These are phyloP conservation scores for Tetheella fluctuosa DNA, from an alignment of 2,888 invertebrate species.

Conservation along the genomic window DNA sequence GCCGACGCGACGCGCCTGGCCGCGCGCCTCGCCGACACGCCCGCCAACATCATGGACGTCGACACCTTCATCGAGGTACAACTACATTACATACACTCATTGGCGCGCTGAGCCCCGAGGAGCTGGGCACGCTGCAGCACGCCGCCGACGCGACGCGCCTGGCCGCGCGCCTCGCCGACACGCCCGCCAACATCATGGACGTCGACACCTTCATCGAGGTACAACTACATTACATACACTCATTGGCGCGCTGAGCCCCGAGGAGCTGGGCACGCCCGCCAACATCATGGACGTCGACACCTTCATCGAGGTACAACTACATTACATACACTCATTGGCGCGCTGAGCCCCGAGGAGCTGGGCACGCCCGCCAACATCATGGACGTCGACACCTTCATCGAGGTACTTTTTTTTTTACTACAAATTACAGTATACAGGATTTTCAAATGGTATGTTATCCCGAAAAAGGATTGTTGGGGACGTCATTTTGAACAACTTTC, in stretches of 20 bases:
- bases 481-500: no score
- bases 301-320: conserved; percentile 86
- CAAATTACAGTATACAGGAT: no score
- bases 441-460: no score
- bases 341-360: conserved; percentile 68
- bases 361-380: conserved; percentile 94
- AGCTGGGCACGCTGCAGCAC: conserved; percentile 82
- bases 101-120: no score
- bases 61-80: conserved; percentile 89
- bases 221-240: no score
- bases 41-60: conserved; percentile 93
- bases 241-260: no score
- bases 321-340: no score
- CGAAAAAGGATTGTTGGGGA: no score
- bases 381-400: conserved; percentile 91
- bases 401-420: conserved; percentile 81
- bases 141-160: conserved; percentile 87
- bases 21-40: conserved; percentile 93
- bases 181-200: conserved; percentile 93
- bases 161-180: conserved; percentile 92
- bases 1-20: conserved; percentile 88
- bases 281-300: conserved; percentile 92
- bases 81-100: no score
- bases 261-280: conserved; percentile 87
- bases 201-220: conserved; percentile 91